Conservation (phyloP, 1,140 invertebrate species). For the Bombyx mandarina region DNA sequence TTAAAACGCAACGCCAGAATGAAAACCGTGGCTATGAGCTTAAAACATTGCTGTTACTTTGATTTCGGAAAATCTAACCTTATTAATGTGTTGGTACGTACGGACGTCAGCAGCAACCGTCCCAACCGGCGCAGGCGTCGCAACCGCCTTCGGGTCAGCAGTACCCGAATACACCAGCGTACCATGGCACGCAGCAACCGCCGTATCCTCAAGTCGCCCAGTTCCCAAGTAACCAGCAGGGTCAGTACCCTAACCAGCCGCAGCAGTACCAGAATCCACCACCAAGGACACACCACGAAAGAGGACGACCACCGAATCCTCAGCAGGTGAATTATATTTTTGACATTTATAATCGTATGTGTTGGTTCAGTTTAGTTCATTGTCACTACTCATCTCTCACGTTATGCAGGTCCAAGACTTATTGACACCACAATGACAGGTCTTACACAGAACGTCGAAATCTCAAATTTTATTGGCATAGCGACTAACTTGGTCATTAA, state of each 20-base stretch:
- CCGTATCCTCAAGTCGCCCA: constrained; percentile 58
- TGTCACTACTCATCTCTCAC: too few relatives aligned
- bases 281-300: constrained; percentile 58
- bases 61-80: constrained; percentile 69
- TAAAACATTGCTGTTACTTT: constrained; percentile 62
- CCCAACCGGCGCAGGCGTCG: constrained; percentile 73
- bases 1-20: constrained; percentile 47
- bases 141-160: constrained; percentile 68
- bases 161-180: constrained; percentile 67
- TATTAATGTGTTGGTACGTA: constrained; percentile 72
- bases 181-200: constrained; percentile 69
- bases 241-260: constrained; percentile 48
- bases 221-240: constrained; percentile 64
- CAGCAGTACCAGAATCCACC: constrained; percentile 59
- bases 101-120: constrained; percentile 71
- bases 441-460: too few relatives aligned
- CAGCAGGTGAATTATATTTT: constrained; percentile 44
- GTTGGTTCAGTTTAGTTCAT: too few relatives aligned
- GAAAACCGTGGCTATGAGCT: constrained; percentile 50
- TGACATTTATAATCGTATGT: constrained; percentile 1
- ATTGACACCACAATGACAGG: too few relatives aligned
- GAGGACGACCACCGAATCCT: constrained; percentile 60
- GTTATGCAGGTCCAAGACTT: too few relatives aligned
- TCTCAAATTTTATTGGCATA: too few relatives aligned
- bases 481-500: too few relatives aligned